Base-by-base conservation (phyloP, 2,797 vertebrate species). In the Muraenolepis orangiensis region DNA sequence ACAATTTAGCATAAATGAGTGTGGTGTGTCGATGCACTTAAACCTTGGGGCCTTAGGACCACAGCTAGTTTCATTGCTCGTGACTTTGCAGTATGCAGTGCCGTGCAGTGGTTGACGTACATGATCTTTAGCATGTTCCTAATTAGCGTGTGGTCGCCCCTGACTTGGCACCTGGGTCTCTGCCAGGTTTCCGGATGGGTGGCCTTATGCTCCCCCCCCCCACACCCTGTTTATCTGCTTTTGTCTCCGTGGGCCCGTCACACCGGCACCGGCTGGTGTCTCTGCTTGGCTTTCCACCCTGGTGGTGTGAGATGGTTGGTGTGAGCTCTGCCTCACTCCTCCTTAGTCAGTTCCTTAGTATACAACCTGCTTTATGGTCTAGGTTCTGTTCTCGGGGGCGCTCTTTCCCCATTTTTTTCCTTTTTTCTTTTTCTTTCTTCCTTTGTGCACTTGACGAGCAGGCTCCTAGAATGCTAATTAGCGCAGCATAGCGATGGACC, bases 251-350 rank as follows among this genome's bases (percentile, higher is more conserved):
- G 76, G 57, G 78, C 28, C 83, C 75, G 79, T 76, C 57, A 29
- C 16, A 36, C 71, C 78, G 82, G 79, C 76, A 71, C 40, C 14
- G 34, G 75, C 82, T 87, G 80, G 74, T 76, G 7, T 82, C 74
- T 87, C 64, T 7, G 2, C 57, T 64, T 82, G 79, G 80, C 77
- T 83, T 82, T 81, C 57, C 72, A 79, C 74, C 66, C 85, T 81
- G 76, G 13, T 26, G 0, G 81, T 72, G 73, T 82, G 84, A 34
- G 38, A 87, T 76, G 84, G 81, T 76, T 76, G 84, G 81, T 76
- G 72, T 84, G 81, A 82, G 82, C 83, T 75, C 42, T 40, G 69
- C 67, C 34, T 78, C 70, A n/a, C 71, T 77, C 73, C 69, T 76
- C 81, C 51, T 72, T 18, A n/a, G n/a, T 75, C 29, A 76, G 69